A percentile compares a stretch with the other conserved stretches of the same genome.
Conservation (phyloP, 92 coral and sea anemone genomes). For the Plumapathes pennacea region DNA sequence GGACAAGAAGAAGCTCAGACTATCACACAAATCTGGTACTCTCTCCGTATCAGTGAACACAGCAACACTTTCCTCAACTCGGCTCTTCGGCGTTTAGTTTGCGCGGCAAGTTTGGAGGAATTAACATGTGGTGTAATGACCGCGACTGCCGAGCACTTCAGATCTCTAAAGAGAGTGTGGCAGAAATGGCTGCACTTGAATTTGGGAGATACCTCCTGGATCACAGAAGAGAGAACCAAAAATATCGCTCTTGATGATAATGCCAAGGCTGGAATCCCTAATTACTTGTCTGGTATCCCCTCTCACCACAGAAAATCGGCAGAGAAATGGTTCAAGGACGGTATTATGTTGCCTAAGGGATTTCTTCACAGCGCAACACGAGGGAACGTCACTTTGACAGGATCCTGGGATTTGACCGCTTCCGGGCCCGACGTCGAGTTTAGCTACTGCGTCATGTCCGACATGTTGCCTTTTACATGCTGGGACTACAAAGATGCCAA, state of each 20-base stretch:
- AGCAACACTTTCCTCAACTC: constrained; percentile 19
- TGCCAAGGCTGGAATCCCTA: constrained; percentile 14
- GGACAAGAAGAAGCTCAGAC: not conserved
- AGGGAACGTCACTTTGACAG: constrained; percentile 67
- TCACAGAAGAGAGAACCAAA: constrained; percentile 22
- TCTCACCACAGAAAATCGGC: constrained; percentile 43
- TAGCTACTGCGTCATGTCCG: constrained; percentile 19
- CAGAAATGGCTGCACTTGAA: constrained; percentile 51
- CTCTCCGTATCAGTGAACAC: constrained; percentile 5
- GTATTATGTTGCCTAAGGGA: constrained; percentile 29
- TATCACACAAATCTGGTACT: constrained; percentile 28
- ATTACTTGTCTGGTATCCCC: constrained; percentile 46
- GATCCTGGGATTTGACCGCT: constrained; percentile 3
- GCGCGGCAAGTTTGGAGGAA: constrained; percentile 10
- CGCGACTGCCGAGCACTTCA: constrained; percentile 38
- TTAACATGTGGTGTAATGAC: constrained; percentile 54
- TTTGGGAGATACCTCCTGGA: constrained; percentile 4
- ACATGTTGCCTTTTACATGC: constrained; percentile 53
- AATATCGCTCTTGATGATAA: not conserved
- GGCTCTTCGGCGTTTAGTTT: constrained; percentile 43
- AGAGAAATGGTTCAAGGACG: constrained; percentile 44
- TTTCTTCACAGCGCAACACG: constrained; percentile 1
- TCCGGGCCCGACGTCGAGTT: not conserved
- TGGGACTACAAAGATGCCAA: constrained; percentile 69
- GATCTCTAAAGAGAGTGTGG: constrained; percentile 55